Evolutionary conservation across 2,888 invertebrate genomes (phyloP).

Genomic region (Hydrotaea diabolus): DNA sequence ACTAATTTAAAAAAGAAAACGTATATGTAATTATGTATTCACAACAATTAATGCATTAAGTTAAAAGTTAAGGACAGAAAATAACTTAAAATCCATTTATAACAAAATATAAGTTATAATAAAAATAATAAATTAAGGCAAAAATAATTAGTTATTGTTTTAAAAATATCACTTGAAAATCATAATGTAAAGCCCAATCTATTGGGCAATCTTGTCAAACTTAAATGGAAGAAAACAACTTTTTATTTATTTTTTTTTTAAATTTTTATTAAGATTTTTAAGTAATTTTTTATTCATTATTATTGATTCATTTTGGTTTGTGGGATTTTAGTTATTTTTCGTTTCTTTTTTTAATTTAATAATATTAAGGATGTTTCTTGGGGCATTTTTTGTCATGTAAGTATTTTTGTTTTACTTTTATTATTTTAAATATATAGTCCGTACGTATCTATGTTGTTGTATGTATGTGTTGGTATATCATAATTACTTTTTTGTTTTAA

Average conservation of each 20-base stretch:
- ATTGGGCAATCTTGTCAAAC: background rate
- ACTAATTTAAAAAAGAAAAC: conserved; percentile 47
- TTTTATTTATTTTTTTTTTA: conserved; percentile 9
- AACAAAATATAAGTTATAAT: conserved; percentile 9
- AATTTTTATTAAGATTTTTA: conserved; percentile 40
- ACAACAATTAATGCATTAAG: conserved; percentile 49
- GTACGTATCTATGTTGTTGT: conserved; percentile 33
- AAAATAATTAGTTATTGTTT: conserved; percentile 26
- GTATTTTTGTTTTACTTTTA: background rate
- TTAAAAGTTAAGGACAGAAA: background rate
- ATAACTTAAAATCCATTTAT: background rate
- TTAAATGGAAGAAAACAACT: conserved; percentile 56
- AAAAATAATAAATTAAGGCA: conserved; percentile 55
- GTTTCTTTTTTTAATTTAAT: conserved; percentile 16
- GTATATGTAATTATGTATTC: conserved; percentile 26
- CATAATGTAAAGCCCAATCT: conserved; percentile 17
- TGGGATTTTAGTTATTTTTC: background rate
- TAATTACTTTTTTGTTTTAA: background rate
- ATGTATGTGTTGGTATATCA: conserved; percentile 32
- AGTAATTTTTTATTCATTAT: conserved; percentile 32
- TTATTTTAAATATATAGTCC: conserved; percentile 6
- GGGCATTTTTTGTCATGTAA: background rate
- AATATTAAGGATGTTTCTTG: conserved; percentile 35
- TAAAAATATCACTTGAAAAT: conserved; percentile 55
- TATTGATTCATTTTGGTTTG: conserved; percentile 16